Evolutionary conservation across 2,113 vertebrate species (phyloP).

Genomic region (Microtus montanus): DNA sequence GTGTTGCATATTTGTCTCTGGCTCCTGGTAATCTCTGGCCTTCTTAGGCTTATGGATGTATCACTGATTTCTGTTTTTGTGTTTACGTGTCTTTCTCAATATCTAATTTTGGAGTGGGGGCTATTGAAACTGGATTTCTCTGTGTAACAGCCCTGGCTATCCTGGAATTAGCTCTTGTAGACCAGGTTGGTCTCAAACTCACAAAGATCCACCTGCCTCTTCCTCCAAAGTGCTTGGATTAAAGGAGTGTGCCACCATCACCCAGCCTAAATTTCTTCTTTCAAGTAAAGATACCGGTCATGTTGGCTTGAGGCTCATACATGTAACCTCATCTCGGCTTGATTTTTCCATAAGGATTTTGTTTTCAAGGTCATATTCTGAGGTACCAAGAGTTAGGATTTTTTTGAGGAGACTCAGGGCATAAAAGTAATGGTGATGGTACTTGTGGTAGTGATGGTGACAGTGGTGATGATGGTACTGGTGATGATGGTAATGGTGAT

Average conservation of each 20-base stretch:
- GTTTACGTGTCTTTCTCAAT: not conserved
- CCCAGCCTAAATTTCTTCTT: not conserved
- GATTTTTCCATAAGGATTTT: not conserved
- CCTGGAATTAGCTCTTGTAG: no score
- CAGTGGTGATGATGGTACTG: no score
- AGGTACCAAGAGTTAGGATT: not conserved
- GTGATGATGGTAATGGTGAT: rapidly evolving
- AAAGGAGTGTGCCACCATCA: no score
- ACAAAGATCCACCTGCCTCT: no score
- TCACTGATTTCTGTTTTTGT: not conserved
- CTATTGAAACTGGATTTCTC: no score
- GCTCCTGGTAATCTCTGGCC: not conserved
- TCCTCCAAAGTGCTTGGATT: no score
- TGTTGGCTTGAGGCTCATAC: not conserved
- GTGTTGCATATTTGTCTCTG: not conserved
- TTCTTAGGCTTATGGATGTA: not conserved
- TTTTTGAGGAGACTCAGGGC: not conserved
- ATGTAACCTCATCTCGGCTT: not conserved
- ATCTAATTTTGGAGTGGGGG: not conserved
- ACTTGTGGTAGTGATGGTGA: not conserved
- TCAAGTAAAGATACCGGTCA: not conserved
- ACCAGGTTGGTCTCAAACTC: no score
- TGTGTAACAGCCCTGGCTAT: no score
- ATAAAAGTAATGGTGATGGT: not conserved
- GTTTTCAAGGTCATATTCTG: conserved; percentile 15